Base-by-base conservation (phyloP, 2,113 vertebrate genomes). In the Physeter macrocephalus region DNA sequence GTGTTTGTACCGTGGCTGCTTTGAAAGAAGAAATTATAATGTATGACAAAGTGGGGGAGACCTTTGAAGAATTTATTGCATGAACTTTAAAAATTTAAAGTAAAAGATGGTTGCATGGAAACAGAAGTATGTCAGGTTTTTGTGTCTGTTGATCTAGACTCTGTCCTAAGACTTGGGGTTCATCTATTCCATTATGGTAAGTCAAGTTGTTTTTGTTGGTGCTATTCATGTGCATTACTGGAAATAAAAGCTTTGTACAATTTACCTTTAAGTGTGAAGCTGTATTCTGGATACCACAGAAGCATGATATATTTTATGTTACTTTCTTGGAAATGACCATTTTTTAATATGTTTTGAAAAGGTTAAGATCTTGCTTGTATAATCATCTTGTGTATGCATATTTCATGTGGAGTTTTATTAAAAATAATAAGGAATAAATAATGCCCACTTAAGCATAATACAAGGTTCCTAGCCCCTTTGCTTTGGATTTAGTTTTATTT, bases 71-170 rank as follows among this genome's bases (percentile, higher is more conserved):
- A 80, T 93, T 62, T 69, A 75, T 71, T 94, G 27, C 46, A 67
- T 95, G 11, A 90, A 92, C 69, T 95, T 94, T 59, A 95, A 75
- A 41, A 84, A 90, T 96, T 93, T 92, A 89, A 93, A 85, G 46
- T 74, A 36, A 71, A 74, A 93, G 62, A 43, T 71, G 46, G 34
- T 83, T 89, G 43, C 39, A 49, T 96, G 36, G 80, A 94, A 85
- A 91, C 34, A 92, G 41, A 94, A 94, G 13, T 91, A 54, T 86
- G 59, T 92, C 87, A 87, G 52, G 18, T 21, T 95, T 96, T 95
- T 96, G 14, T 64, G 39, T 67, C 21, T 49, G 10, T 85, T 77
- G 52, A 59, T 46, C 49, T 72, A 85, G 27, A 61, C 20, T 72
- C 46, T 88, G 31, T 77, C 57, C 41, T 92, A 57, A 80, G 59